Evolutionary conservation across 2,797 vertebrate species (phyloP).

Genomic region (Enteromius paludinosus): DNA sequence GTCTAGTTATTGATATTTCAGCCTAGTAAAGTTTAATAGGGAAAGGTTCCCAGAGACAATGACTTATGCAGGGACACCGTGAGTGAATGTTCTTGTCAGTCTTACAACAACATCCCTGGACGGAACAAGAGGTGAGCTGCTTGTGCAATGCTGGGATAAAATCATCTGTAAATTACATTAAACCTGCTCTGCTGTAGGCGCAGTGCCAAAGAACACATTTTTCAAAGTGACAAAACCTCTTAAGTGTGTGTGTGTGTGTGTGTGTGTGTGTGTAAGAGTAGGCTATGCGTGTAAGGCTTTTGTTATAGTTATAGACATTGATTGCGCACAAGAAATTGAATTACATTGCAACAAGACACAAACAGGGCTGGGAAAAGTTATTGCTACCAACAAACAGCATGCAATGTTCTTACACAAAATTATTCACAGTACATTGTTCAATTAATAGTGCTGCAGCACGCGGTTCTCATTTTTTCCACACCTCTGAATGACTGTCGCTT

Average conservation of each 20-base stretch:
- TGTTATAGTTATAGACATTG: slow-evolving; percentile 67
- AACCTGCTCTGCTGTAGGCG: slow-evolving; percentile 64
- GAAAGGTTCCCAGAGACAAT: slow-evolving; percentile 67
- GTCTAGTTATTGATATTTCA: slow-evolving; percentile 66
- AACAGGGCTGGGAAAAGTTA: slow-evolving; percentile 59
- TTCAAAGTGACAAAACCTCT: slow-evolving; percentile 65
- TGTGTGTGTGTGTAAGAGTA: slow-evolving; percentile 35
- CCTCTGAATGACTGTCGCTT: slow-evolving; percentile 25
- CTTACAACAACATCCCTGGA: slow-evolving; percentile 68
- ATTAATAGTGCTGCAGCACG: not conserved
- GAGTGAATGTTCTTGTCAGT: slow-evolving; percentile 68
- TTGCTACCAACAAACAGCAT: not conserved
- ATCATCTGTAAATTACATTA: slow-evolving; percentile 71
- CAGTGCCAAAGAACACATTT: slow-evolving; percentile 74
- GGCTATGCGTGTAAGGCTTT: slow-evolving; percentile 41
- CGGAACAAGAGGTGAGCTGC: slow-evolving; percentile 68
- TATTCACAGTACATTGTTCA: not conserved
- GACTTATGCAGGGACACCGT: slow-evolving; percentile 58
- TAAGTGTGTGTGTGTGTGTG: slow-evolving; percentile 51
- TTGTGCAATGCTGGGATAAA: slow-evolving; percentile 70
- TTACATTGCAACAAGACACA: slow-evolving; percentile 67
- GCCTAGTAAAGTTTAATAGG: slow-evolving; percentile 71
- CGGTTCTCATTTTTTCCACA: not conserved
- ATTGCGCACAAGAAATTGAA: slow-evolving; percentile 71
- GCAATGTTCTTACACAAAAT: not conserved